phyloP scores from a whole-genome alignment of 1,140 invertebrate species.

The Latrodectus geometricus region DNA sequence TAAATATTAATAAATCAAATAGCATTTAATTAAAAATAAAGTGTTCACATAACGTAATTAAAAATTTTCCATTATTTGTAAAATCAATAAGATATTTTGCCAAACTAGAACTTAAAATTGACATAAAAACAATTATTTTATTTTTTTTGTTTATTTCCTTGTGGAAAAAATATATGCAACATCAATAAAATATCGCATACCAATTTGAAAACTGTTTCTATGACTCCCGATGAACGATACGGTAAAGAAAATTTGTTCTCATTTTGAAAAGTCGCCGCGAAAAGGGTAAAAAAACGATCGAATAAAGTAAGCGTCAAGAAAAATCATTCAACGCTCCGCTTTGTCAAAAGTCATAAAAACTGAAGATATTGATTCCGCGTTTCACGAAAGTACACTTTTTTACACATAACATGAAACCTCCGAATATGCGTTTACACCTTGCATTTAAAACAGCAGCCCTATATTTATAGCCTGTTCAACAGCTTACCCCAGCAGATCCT shows the following conservation, averaged over 20 bases:
- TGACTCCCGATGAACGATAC: neutral
- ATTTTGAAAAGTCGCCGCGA: neutral
- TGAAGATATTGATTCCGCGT: neutral
- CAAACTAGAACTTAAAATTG: too few relatives aligned
- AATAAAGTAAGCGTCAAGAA: neutral
- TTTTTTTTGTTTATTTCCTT: too few relatives aligned
- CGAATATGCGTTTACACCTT: neutral
- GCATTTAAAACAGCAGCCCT: neutral
- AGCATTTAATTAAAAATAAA: too few relatives aligned
- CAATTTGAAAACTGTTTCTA: too few relatives aligned
- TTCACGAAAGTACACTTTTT: neutral
- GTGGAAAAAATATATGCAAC: too few relatives aligned
- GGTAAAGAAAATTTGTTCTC: neutral
- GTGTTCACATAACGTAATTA: too few relatives aligned
- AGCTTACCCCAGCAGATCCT: neutral
- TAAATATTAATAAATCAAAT: too few relatives aligned
- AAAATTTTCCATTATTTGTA: too few relatives aligned
- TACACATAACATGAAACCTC: neutral
- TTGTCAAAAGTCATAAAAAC: neutral
- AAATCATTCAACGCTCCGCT: neutral
- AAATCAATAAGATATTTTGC: too few relatives aligned
- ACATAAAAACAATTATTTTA: too few relatives aligned
- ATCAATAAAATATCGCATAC: too few relatives aligned
- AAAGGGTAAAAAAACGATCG: neutral
- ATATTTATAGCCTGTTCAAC: neutral